A percentile compares a stretch with the other conserved stretches of the same genome.
Evolutionary conservation across 2,113 vertebrate genomes (phyloP).

Genomic region (Machaerirhynchus nigripectus): DNA sequence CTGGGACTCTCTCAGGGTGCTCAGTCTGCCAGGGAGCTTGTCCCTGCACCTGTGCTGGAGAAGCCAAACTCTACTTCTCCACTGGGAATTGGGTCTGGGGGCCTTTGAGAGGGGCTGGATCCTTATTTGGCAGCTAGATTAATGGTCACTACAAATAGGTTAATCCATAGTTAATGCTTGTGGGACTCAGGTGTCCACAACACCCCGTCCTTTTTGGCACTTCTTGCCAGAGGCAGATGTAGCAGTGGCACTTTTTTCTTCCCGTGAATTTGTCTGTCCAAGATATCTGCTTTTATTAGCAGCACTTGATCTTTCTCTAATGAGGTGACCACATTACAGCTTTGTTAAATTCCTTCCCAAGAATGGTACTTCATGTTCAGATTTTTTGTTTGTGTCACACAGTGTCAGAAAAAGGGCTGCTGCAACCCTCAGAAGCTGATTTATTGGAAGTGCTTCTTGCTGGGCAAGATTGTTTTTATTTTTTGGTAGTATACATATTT

Average conservation of each 20-base stretch:
- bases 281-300: constrained; percentile 17
- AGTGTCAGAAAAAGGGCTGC: not conserved
- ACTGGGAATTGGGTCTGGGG: not conserved
- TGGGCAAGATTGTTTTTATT: constrained; percentile 19
- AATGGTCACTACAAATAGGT: not conserved
- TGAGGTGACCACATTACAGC: not conserved
- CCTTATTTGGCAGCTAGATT: not conserved
- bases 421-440: not conserved
- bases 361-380: constrained; percentile 27
- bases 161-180: not conserved
- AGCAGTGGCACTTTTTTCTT: not conserved
- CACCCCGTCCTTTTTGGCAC: not conserved
- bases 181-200: not conserved
- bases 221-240: not conserved
- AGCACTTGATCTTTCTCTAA: constrained; percentile 7
- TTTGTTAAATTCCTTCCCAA: constrained; percentile 18
- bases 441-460: constrained; percentile 25
- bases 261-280: not conserved
- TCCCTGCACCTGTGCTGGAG: not conserved
- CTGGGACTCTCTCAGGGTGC: accelerated
- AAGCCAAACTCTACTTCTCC: not conserved
- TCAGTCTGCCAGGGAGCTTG: not conserved
- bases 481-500: not conserved
- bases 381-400: constrained; percentile 32
- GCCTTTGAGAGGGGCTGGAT: not conserved